These are phyloP conservation scores for Silurus glanis DNA, from an alignment of 2,113 vertebrate species.

Conservation along the genomic window DNA sequence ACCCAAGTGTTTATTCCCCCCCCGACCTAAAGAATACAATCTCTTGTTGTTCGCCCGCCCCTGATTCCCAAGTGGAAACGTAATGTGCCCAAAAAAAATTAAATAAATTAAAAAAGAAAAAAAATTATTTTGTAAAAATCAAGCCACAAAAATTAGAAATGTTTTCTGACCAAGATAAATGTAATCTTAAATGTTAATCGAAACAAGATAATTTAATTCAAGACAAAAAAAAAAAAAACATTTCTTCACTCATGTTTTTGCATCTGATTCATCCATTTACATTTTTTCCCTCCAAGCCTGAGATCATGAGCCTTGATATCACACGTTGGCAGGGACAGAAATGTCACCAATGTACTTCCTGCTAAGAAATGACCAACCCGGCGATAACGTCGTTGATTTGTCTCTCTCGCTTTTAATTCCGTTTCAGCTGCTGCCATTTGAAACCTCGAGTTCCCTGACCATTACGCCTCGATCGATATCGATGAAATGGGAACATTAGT, in stretches of 20 bases:
- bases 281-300: conserved; percentile 81
- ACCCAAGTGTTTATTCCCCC: conserved; percentile 58
- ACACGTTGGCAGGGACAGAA: conserved; percentile 75
- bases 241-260: conserved; percentile 79
- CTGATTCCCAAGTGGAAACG: conserved; percentile 76
- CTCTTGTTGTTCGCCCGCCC: conserved; percentile 23
- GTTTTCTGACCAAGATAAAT: conserved; percentile 82
- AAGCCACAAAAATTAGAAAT: conserved; percentile 20
- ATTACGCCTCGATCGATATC: neutral
- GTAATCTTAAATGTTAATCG: conserved; percentile 32
- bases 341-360: conserved; percentile 42
- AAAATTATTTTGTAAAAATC: conserved; percentile 73
- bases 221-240: conserved; percentile 83
- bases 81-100: conserved; percentile 62
- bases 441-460: conserved; percentile 7
- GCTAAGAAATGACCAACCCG: conserved; percentile 10
- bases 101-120: conserved; percentile 73
- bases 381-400: neutral
- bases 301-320: conserved; percentile 91
- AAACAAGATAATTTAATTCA: conserved; percentile 67
- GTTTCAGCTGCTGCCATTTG: neutral
- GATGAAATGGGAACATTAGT: conserved; percentile 70
- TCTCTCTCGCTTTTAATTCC: conserved; percentile 5
- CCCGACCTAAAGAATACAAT: conserved; percentile 37
- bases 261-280: conserved; percentile 62